A percentile compares a stretch with the other conserved stretches of the same genome.
phyloP scores from a whole-genome alignment of 2,888 invertebrate species.

The Platycnemis pennipes region DNA sequence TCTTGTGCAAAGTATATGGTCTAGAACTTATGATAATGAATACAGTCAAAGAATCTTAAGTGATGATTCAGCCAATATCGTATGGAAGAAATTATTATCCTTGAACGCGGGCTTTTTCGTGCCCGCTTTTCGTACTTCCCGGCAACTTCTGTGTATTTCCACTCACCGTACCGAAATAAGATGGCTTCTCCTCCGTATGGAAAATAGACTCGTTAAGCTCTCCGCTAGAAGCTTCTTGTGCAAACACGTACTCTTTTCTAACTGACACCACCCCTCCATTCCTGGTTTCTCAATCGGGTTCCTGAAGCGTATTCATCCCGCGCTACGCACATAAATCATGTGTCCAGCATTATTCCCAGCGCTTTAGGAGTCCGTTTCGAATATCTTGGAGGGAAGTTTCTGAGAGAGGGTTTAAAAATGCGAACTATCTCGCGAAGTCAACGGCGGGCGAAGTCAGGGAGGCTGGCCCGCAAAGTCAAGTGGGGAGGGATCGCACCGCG shows the following conservation, averaged over 20 bases:
- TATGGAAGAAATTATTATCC: too few relatives aligned
- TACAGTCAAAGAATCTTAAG: too few relatives aligned
- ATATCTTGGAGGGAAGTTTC: not conserved
- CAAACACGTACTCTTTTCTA: not conserved
- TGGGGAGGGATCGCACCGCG: slow-evolving; percentile 9
- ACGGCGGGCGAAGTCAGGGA: not conserved
- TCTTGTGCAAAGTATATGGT: too few relatives aligned
- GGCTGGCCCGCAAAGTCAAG: not conserved
- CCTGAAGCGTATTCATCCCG: slow-evolving; percentile 26
- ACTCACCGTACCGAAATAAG: not conserved
- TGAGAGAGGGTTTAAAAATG: not conserved
- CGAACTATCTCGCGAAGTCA: not conserved
- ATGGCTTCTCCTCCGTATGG: not conserved
- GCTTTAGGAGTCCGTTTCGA: not conserved
- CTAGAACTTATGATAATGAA: too few relatives aligned
- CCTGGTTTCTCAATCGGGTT: not conserved
- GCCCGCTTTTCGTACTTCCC: too few relatives aligned
- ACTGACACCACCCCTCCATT: not conserved
- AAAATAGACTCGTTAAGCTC: slow-evolving; percentile 18
- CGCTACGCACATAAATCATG: not conserved
- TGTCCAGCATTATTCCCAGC: not conserved
- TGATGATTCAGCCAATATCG: too few relatives aligned
- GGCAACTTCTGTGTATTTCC: not conserved
- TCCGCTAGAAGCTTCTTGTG: not conserved
- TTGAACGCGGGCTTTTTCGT: too few relatives aligned